Percentiles rank a stretch among this genome's conserved stretches.
Evolutionary conservation across 92 coral and sea anemone genomes (phyloP).

Genomic region (Phenganax subtilis): DNA sequence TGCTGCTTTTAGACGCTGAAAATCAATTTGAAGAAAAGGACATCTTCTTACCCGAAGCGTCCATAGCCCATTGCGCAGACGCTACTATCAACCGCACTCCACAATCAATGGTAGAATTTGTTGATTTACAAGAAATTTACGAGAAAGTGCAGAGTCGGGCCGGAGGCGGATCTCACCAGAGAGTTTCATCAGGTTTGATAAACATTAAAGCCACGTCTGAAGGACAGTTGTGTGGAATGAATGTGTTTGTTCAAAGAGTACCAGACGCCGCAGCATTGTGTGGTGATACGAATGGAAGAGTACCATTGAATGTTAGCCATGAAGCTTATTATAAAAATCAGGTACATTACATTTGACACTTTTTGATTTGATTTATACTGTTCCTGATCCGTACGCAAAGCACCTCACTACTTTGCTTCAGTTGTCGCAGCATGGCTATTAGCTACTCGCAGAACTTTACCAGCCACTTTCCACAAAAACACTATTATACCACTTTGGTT

Average conservation of each 20-base stretch:
- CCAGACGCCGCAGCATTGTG: constrained; percentile 94
- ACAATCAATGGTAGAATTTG: constrained; percentile 48
- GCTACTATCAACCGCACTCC: background rate
- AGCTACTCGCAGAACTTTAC: no score
- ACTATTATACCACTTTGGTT: no score
- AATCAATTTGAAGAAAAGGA: background rate
- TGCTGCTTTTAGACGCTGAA: background rate
- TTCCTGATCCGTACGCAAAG: no score
- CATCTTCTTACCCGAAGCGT: background rate
- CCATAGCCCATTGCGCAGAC: background rate
- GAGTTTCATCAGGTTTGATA: constrained; percentile 70
- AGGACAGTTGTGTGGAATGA: constrained; percentile 74
- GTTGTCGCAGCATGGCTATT: no score
- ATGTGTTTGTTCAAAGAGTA: constrained; percentile 81
- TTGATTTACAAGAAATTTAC: constrained; percentile 56
- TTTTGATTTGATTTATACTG: no score
- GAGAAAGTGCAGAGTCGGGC: constrained; percentile 92
- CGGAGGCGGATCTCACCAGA: constrained; percentile 83
- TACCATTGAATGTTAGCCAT: constrained; percentile 56
- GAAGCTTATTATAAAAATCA: constrained; percentile 23
- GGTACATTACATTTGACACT: background rate
- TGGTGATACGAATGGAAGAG: constrained; percentile 82
- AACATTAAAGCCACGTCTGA: constrained; percentile 75
- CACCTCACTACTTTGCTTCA: no score
- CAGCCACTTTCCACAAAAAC: no score